These are phyloP conservation scores for Cyanocitta stelleri DNA, from an alignment of 2,113 vertebrate species.

Conservation along the genomic window DNA sequence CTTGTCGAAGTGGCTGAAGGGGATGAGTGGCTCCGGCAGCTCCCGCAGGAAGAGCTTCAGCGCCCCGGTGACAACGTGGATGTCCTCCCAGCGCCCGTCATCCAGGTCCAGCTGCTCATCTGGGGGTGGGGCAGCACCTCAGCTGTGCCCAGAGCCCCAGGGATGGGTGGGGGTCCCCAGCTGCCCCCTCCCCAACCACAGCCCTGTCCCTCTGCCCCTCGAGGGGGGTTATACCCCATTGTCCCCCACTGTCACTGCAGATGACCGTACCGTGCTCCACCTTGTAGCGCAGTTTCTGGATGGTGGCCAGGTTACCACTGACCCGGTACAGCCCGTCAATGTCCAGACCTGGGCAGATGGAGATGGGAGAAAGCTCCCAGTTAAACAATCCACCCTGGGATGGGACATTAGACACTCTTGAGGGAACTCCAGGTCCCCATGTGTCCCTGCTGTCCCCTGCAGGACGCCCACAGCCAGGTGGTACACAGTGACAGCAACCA, in stretches of 20 bases:
- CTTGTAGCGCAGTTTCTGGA: slow-evolving; percentile 91
- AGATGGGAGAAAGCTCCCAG: background rate
- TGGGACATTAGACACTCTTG: background rate
- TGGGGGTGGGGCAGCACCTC: background rate
- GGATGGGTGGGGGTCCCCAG: fast-evolving
- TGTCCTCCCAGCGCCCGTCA: slow-evolving; percentile 89
- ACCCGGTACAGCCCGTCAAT: slow-evolving; percentile 92
- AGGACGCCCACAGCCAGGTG: background rate
- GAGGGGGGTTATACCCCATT: background rate
- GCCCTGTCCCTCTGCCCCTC: background rate
- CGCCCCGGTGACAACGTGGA: slow-evolving; percentile 90
- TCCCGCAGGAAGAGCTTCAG: slow-evolving; percentile 93
- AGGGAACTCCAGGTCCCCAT: fast-evolving
- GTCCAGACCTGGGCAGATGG: slow-evolving; percentile 76
- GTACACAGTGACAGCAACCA: fast-evolving
- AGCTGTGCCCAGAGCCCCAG: background rate
- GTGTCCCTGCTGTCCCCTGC: background rate
- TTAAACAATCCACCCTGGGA: background rate
- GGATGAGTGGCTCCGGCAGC: slow-evolving; percentile 87
- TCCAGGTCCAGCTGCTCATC: slow-evolving; percentile 88
- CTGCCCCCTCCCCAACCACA: background rate
- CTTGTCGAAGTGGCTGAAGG: slow-evolving; percentile 82
- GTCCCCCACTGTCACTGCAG: fast-evolving
- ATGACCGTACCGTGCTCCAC: slow-evolving; percentile 85
- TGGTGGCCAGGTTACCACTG: slow-evolving; percentile 91